Conservation (phyloP, 37 sponge, comb jelly and placozoan species). For the Spongilla lacustris region DNA sequence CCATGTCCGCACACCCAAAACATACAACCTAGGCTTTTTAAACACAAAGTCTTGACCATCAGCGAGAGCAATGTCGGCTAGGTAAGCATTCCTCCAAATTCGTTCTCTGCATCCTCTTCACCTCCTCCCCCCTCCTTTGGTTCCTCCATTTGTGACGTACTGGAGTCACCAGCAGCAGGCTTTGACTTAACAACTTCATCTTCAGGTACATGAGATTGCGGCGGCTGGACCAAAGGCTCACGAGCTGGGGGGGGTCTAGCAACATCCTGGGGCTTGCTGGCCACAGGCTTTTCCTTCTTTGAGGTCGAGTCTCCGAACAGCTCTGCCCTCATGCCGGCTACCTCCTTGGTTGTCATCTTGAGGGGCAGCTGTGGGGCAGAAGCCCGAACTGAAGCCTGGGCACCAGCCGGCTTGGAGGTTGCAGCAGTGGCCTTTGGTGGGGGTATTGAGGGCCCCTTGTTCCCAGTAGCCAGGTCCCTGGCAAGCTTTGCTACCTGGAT, state of each 20-base stretch:
- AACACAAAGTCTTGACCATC: background rate
- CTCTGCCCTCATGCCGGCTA: slow-evolving; percentile 39
- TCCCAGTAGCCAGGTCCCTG: slow-evolving; percentile 34
- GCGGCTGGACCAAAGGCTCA: background rate
- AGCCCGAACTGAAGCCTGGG: background rate
- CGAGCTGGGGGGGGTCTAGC: background rate
- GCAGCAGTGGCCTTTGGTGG: background rate
- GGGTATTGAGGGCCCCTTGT: background rate
- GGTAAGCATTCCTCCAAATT: slow-evolving; percentile 22
- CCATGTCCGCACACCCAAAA: background rate
- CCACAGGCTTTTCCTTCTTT: background rate
- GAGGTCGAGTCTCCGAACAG: slow-evolving; percentile 21
- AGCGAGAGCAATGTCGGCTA: background rate
- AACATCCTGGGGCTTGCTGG: background rate
- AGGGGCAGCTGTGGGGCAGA: background rate
- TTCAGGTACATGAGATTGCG: background rate
- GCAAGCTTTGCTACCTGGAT: slow-evolving; percentile 64
- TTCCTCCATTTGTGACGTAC: background rate
- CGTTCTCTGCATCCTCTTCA: slow-evolving; percentile 4
- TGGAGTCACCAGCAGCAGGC: background rate
- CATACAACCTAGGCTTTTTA: background rate
- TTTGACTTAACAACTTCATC: background rate
- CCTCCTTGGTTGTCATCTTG: background rate
- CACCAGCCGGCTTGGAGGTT: background rate
- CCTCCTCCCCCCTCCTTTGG: background rate